A percentile compares a stretch with the other conserved stretches of the same genome.
Conservation (phyloP, 2,888 invertebrate species). For the Adela reaumurella region DNA sequence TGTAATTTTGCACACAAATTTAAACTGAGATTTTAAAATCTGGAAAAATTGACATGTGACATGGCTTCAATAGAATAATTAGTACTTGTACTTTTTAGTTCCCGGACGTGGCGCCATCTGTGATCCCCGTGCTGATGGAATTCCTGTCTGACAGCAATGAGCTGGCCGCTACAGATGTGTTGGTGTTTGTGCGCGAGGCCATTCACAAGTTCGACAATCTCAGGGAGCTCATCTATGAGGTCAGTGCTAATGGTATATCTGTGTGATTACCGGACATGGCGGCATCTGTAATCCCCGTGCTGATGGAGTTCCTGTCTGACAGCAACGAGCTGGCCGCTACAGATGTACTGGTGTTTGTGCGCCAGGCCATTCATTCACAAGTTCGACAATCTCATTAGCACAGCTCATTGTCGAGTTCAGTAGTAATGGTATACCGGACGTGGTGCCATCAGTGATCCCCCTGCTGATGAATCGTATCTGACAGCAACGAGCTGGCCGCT, state of each 20-base stretch:
- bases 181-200: slow-evolving; percentile 94
- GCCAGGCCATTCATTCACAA: slow-evolving; percentile 96
- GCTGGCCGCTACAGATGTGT: slow-evolving; percentile 88
- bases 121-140: slow-evolving; percentile 93
- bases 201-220: slow-evolving; percentile 87
- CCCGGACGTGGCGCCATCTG: slow-evolving; percentile 90
- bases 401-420: slow-evolving; percentile 73
- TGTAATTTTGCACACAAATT: no score
- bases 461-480: slow-evolving; percentile 91
- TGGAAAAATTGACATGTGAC: no score
- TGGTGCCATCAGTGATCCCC: slow-evolving; percentile 90
- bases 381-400: slow-evolving; percentile 79
- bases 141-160: slow-evolving; percentile 88
- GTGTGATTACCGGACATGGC: slow-evolving; percentile 98
- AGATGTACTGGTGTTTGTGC: slow-evolving; percentile 91
- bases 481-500: slow-evolving; percentile 86
- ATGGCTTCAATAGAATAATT: no score
- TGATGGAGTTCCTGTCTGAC: slow-evolving; percentile 90
- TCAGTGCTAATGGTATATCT: no score
- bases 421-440: no score
- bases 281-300: slow-evolving; percentile 86
- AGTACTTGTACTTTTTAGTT: slow-evolving; percentile 62
- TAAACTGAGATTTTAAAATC: no score
- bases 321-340: slow-evolving; percentile 86
- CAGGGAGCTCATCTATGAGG: slow-evolving; percentile 77